These are phyloP conservation scores for Plagiodera versicolora DNA, from an alignment of 2,888 invertebrate species.

Conservation along the genomic window DNA sequence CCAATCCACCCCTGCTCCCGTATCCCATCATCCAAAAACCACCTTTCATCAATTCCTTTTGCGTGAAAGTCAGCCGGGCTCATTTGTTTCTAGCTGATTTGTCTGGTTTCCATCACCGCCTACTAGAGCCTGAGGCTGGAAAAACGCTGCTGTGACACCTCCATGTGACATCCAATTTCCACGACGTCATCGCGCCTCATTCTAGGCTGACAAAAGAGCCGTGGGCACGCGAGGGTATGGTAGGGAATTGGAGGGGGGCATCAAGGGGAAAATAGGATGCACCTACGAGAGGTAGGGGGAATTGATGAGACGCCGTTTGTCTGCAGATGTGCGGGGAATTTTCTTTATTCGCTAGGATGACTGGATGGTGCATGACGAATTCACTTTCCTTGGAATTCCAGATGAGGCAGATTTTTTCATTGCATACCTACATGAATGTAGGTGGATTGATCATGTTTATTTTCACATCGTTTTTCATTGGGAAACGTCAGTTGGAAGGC, in stretches of 20 bases:
- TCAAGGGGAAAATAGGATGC: conserved; percentile 3
- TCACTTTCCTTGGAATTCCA: not conserved
- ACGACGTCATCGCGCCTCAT: conserved; percentile 50
- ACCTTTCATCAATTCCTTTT: conserved; percentile 44
- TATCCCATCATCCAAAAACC: conserved; percentile 19
- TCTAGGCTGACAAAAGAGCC: conserved; percentile 21
- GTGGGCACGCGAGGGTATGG: conserved; percentile 15
- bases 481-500: too few relatives aligned
- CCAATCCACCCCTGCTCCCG: not conserved
- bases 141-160: conserved; percentile 56
- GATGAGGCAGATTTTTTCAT: not conserved
- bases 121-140: conserved; percentile 47
- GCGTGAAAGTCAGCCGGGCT: conserved; percentile 37
- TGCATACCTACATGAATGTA: too few relatives aligned
- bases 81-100: conserved; percentile 55
- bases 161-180: conserved; percentile 58
- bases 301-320: not conserved
- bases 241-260: conserved; percentile 1
- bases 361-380: not conserved
- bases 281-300: not conserved
- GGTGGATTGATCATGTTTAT: too few relatives aligned
- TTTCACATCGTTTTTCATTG: too few relatives aligned
- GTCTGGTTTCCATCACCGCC: conserved; percentile 48
- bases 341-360: not conserved
- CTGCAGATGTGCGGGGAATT: not conserved